Evolutionary conservation across 2,113 vertebrate genomes (phyloP).

Genomic region (Trinectes maculatus): DNA sequence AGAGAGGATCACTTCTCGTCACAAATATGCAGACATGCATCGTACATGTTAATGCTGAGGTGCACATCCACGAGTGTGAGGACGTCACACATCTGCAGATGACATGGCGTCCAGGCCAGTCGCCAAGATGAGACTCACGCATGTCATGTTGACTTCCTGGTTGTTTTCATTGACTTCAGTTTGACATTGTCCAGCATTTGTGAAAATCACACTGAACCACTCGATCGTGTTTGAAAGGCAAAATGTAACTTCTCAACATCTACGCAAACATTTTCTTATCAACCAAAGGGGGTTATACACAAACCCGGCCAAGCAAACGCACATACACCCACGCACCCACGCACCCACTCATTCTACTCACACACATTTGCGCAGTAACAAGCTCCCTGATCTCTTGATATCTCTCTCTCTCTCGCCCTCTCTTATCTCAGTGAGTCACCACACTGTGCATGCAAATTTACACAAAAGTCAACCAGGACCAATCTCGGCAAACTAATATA

Average conservation of each 20-base stretch:
- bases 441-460: conserved; percentile 63
- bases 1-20: conserved; percentile 44
- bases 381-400: conserved; percentile 56
- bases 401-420: conserved; percentile 40
- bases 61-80: background rate
- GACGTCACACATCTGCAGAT: background rate
- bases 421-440: conserved; percentile 62
- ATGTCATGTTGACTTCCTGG: background rate
- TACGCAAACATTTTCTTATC: background rate
- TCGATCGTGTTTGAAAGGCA: background rate
- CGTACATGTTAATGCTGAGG: background rate
- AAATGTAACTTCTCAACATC: background rate
- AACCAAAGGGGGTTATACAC: conserved; percentile 31
- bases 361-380: conserved; percentile 7
- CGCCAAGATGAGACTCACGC: background rate
- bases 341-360: background rate
- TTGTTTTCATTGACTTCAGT: too few species aligned
- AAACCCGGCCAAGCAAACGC: background rate
- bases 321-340: conserved; percentile 5
- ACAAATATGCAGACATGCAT: background rate
- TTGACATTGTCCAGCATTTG: too few species aligned
- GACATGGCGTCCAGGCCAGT: background rate
- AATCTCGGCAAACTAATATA: conserved; percentile 2
- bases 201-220: too few species aligned
- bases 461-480: conserved; percentile 43